Conservation (phyloP, 2,797 vertebrate species). For the Malacoctenus gilli region DNA sequence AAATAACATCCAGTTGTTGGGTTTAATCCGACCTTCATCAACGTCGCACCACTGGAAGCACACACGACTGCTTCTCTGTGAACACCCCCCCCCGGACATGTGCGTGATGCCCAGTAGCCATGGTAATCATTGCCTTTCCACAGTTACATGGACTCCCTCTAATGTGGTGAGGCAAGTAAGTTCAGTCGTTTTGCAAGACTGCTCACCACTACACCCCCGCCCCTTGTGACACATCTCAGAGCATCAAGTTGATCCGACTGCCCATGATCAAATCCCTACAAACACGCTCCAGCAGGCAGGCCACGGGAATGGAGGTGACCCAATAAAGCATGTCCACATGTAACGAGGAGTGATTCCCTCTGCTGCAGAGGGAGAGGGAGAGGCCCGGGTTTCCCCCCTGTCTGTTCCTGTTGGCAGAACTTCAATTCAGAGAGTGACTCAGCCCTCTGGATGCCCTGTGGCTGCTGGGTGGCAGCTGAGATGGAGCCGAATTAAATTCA, state of each 20-base stretch:
- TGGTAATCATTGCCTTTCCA: slow-evolving; percentile 29
- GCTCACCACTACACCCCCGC: slow-evolving; percentile 8
- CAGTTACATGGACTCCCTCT: slow-evolving; percentile 47
- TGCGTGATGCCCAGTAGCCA: slow-evolving; percentile 38
- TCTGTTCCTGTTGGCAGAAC: slow-evolving; percentile 50
- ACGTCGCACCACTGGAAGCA: slow-evolving; percentile 7
- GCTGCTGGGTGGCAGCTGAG: slow-evolving; percentile 26
- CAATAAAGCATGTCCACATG: slow-evolving; percentile 44
- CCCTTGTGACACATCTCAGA: slow-evolving; percentile 49
- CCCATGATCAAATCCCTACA: slow-evolving; percentile 16
- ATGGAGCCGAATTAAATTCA: slow-evolving; percentile 13
- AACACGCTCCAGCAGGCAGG: slow-evolving; percentile 45
- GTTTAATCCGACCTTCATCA: no score
- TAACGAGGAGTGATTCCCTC: slow-evolving; percentile 59
- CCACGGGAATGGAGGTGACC: slow-evolving; percentile 53
- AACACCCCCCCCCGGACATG: slow-evolving; percentile 10
- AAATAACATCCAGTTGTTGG: no score
- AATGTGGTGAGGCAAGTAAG: slow-evolving; percentile 50
- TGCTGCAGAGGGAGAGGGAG: slow-evolving; percentile 18
- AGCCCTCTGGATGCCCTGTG: slow-evolving; percentile 39
- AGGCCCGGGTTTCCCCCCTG: slow-evolving; percentile 53
- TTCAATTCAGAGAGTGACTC: slow-evolving; percentile 58
- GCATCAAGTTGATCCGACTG: slow-evolving; percentile 35
- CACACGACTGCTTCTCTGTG: slow-evolving; percentile 7
- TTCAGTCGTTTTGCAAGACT: slow-evolving; percentile 42